Conservation (phyloP, 1,140 invertebrate genomes). For the Drosophila kohkoa region DNA sequence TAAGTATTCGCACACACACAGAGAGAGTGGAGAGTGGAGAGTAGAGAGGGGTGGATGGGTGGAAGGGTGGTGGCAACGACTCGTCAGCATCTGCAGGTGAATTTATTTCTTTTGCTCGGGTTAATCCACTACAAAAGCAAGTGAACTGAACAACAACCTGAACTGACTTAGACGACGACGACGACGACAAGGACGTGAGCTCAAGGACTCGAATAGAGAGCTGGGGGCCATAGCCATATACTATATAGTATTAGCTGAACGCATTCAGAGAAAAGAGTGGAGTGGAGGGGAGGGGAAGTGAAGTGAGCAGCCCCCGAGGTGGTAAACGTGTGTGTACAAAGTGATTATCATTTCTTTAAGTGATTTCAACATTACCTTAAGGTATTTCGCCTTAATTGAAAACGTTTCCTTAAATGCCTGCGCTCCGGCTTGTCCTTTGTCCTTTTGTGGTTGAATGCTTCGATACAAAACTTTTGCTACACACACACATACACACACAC, state of each 20-base stretch:
- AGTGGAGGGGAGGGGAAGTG: too few species aligned
- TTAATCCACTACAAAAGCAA: constrained; percentile 79
- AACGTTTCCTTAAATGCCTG: constrained; percentile 74
- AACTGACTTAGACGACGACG: constrained; percentile 19
- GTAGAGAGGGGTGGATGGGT: background rate
- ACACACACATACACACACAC: constrained; percentile 1
- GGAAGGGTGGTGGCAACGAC: constrained; percentile 24
- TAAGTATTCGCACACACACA: background rate
- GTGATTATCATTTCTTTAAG: constrained; percentile 82
- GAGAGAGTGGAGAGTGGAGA: background rate
- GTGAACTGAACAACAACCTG: constrained; percentile 39
- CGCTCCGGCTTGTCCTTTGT: background rate
- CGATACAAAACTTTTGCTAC: constrained; percentile 47
- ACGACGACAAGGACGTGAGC: constrained; percentile 1
- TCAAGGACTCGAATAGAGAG: background rate
- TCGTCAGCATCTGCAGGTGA: constrained; percentile 77
- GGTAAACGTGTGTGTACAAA: constrained; percentile 78
- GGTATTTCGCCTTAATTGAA: constrained; percentile 76
- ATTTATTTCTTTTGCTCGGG: constrained; percentile 78
- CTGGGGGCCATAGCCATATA: background rate
- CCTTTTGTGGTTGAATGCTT: constrained; percentile 64
- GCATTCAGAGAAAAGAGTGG: background rate
- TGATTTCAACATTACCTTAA: constrained; percentile 79
- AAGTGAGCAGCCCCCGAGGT: constrained; percentile 71
- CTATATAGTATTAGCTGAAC: constrained; percentile 7